A percentile compares a stretch with the other conserved stretches of the same genome.
phyloP scores from a whole-genome alignment of 2,797 vertebrate species.

The Sebastes steindachneri region DNA sequence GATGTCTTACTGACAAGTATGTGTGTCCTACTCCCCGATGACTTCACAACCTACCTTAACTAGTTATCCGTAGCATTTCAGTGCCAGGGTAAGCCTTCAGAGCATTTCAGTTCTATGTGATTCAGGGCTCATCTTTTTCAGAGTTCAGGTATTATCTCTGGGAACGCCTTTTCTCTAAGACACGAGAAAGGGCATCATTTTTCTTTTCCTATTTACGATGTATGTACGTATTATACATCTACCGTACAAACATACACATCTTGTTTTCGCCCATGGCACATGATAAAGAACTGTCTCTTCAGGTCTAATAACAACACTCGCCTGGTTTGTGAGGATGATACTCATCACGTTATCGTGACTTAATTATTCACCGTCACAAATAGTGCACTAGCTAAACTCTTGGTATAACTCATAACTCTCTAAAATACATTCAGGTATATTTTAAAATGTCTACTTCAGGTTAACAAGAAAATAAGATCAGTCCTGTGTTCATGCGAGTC shows the following conservation, averaged over 20 bases:
- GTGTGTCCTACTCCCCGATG: slow-evolving; percentile 31
- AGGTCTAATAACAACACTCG: background rate
- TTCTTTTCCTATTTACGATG: background rate
- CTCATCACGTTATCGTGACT: background rate
- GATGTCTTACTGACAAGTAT: slow-evolving; percentile 50
- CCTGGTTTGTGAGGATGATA: background rate
- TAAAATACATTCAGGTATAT: slow-evolving; percentile 9
- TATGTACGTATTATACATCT: background rate
- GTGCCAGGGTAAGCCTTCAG: slow-evolving; percentile 52
- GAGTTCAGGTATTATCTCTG: slow-evolving; percentile 50
- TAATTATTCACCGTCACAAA: background rate
- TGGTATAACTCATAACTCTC: background rate
- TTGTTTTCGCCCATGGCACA: background rate
- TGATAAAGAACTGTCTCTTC: slow-evolving; percentile 1
- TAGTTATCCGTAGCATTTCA: slow-evolving; percentile 55
- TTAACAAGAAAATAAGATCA: background rate
- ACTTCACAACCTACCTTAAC: slow-evolving; percentile 65
- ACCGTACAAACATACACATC: background rate
- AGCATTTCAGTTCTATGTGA: slow-evolving; percentile 36
- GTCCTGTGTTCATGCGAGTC: background rate
- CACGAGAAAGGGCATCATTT: background rate
- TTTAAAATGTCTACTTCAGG: background rate
- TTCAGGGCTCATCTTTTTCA: slow-evolving; percentile 26
- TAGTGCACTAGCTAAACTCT: background rate
- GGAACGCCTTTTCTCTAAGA: slow-evolving; percentile 28